Evolutionary conservation across 2,797 vertebrate species (phyloP).

Genomic region (Amniataba percoides): DNA sequence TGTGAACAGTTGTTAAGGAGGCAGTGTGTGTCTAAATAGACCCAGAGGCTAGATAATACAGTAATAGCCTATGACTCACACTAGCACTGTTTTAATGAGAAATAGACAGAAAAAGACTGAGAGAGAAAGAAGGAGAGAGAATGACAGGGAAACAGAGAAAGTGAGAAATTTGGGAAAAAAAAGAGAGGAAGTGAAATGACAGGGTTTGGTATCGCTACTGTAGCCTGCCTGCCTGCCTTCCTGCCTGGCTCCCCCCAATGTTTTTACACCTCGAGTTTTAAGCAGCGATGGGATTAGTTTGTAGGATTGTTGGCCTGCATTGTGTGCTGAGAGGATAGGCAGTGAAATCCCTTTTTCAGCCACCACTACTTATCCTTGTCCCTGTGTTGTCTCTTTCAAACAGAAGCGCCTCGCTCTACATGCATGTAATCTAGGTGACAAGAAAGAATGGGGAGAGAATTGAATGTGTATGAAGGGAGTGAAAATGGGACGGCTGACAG

Average conservation of each 20-base stretch:
- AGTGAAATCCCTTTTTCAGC: conserved; percentile 86
- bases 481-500: conserved; percentile 71
- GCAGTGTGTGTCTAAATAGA: conserved; percentile 81
- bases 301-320: conserved; percentile 84
- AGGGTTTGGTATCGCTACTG: conserved; percentile 44
- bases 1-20: conserved; percentile 80
- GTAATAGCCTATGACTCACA: conserved; percentile 82
- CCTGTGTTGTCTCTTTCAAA: conserved; percentile 84
- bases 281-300: conserved; percentile 85
- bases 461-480: conserved; percentile 72
- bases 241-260: conserved; percentile 61
- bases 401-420: conserved; percentile 80
- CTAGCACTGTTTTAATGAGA: conserved; percentile 71
- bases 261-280: conserved; percentile 80
- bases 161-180: conserved; percentile 26
- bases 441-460: conserved; percentile 80
- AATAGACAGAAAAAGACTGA: conserved; percentile 53
- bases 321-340: conserved; percentile 84
- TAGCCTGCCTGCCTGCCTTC: conserved; percentile 47
- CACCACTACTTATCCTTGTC: conserved; percentile 83
- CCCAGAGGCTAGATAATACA: conserved; percentile 82
- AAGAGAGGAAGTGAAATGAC: conserved; percentile 48
- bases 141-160: conserved; percentile 38
- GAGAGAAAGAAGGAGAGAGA: conserved; percentile 22
- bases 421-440: conserved; percentile 86